Percentiles rank a stretch among this genome's conserved stretches.
These are phyloP conservation scores for Drosophila ironensis DNA, from an alignment of 1,140 invertebrate genomes.

Conservation along the genomic window DNA sequence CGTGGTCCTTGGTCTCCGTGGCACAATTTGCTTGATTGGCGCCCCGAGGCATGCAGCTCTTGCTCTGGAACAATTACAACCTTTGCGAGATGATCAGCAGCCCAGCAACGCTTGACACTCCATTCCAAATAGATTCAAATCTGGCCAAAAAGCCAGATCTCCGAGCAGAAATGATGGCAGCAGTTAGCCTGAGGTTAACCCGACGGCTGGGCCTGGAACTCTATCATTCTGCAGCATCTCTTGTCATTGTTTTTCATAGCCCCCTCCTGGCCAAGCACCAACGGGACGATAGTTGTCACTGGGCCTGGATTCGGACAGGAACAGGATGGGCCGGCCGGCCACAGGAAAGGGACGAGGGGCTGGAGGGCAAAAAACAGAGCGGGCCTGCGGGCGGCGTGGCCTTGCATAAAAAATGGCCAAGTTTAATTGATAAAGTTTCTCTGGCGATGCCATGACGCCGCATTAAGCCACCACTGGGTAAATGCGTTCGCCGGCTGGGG, in stretches of 20 bases:
- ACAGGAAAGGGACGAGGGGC: not conserved
- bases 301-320: conserved; percentile 8
- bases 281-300: conserved; percentile 28
- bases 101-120: conserved; percentile 19
- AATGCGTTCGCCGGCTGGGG: not conserved
- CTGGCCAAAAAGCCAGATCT: conserved; percentile 6
- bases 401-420: conserved; percentile 66
- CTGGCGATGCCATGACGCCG: conserved; percentile 72
- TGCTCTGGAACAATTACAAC: conserved; percentile 18
- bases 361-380: not conserved
- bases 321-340: conserved; percentile 8
- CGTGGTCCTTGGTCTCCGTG: conserved; percentile 14
- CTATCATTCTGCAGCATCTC: conserved; percentile 41
- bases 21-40: conserved; percentile 69
- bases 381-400: conserved; percentile 59
- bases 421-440: conserved; percentile 78
- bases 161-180: conserved; percentile 36
- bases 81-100: conserved; percentile 23
- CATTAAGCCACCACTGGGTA: conserved; percentile 52
- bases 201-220: conserved; percentile 9
- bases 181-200: conserved; percentile 37
- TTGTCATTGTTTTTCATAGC: conserved; percentile 40
- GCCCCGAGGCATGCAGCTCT: conserved; percentile 14
- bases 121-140: conserved; percentile 30
- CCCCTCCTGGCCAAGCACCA: not conserved